Base-by-base conservation (phyloP, 2,113 vertebrate species). In the Nannospalax galili region DNA sequence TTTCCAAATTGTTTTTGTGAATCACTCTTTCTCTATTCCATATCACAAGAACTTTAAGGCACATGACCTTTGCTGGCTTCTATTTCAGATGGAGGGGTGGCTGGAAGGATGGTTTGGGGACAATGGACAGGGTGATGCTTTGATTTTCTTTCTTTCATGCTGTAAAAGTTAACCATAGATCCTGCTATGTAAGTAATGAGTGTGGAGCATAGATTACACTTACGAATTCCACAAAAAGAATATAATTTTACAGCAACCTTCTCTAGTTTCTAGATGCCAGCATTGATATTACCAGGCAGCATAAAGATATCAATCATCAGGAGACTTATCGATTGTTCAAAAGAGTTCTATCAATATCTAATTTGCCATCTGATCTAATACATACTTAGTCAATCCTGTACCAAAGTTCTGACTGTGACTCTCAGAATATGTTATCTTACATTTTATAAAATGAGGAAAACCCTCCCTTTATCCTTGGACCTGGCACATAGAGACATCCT, bases 291-390 rank as follows among this genome's bases (percentile, higher is more conserved):
- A 97, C 96, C 92, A 98, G 96, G 75, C 95, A 97, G 91, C 73
- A 96, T 96, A 97, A 97, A 97, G 96, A 97, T 98, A 98, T 98
- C 98, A 98, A 98, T 98, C 98, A 98, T 98, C 93, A 94, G 95
- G 98, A 98, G 98, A 95, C 86, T 97, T 98, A 99, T 98, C 91
- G 98, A 99, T 97, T 98, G 94, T 95, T 98, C 94, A 96, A 87
- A 98, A 98, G 98, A 98, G 98, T 98, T 98, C 98, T 98, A 98
- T 98, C 98, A 98, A 98, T 99, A 99, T 98, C 98, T 98, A 98
- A 98, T 99, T 98, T 98, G 94, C 97, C 98, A 89, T 98, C 97
- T 98, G 97, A 98, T 98, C 98, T 98, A 98, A 98, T 98, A 95
- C 97, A 98, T 92, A 94, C 97, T 97, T 92, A 93, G 92, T 92